Evolutionary conservation across 2,888 invertebrate species (phyloP), one percentile per base, ranked within the genome.

Genomic region (Smittia aterrima): DNA sequence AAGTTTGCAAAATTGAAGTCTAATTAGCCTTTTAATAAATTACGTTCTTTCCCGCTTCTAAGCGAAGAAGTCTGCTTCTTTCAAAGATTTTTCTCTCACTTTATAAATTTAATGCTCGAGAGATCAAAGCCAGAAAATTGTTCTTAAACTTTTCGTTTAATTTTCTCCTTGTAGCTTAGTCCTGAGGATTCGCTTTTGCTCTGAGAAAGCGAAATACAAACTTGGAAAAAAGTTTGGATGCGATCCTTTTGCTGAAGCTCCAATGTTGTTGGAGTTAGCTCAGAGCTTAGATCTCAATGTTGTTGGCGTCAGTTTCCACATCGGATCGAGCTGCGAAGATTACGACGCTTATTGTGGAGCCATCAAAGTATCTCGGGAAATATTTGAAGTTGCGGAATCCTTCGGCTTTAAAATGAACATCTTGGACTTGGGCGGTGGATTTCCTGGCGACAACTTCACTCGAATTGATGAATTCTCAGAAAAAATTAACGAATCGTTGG

Each of bases 341-440:
- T 82, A 84, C 11, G 78, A 79, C 20, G 84, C 85, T 3, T 87
- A 83, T 78, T 78, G 80, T n/a, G 80, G 80, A 27, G 86, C 86
- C 66, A 83, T 87, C 25, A 78, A 79, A 70, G 80, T 81, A 71
- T 83, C 85, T 13, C 79, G 82, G 32, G 77, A 79, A 22, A 81
- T 86, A 38, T 86, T 86, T 79, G 82, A 85, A 66, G 77, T 82
- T 38, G 85, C 82, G 1, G 76, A 38, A 18, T 25, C 22, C 7
- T 41, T 75, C 53, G 75, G 75, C 0, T 75, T 20, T n/a, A 47
- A 64, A 4, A 16, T 75, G 25, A 71, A 53, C 18, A 32, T 75
- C 2, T 32, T 75, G 6, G 75, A 75, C 66, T 41, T 75, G 1
- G 75, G 75, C 18, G 75, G 75, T 38, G 75, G 75, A n/a, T 75